Percentiles rank a stretch among this genome's conserved stretches.
phyloP scores from a whole-genome alignment of 2,113 vertebrate species.

The Austrofundulus limnaeus region DNA sequence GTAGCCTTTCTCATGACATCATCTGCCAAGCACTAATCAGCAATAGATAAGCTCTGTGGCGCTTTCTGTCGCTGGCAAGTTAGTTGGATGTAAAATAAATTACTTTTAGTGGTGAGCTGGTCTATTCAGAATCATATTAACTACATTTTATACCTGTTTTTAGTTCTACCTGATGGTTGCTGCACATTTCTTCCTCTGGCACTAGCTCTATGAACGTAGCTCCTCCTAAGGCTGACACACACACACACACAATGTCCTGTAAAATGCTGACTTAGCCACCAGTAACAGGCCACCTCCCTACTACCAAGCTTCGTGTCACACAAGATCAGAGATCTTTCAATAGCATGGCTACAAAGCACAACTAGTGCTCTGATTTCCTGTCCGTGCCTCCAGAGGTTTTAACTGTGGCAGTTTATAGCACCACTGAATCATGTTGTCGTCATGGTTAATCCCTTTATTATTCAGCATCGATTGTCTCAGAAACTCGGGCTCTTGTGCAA shows the following conservation, averaged over 20 bases:
- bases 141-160: too few relatives aligned
- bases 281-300: slow-evolving; percentile 55
- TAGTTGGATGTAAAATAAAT: too few relatives aligned
- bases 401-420: slow-evolving; percentile 52
- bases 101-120: too few relatives aligned
- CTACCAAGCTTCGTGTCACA: slow-evolving; percentile 45
- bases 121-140: too few relatives aligned
- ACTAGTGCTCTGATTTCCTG: slow-evolving; percentile 22
- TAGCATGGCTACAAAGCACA: slow-evolving; percentile 46
- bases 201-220: slow-evolving; percentile 14
- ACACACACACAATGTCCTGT: slow-evolving; percentile 5
- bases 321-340: slow-evolving; percentile 25
- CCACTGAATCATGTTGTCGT: slow-evolving; percentile 45
- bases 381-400: slow-evolving; percentile 37
- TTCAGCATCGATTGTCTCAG: slow-evolving; percentile 28
- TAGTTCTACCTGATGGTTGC: slow-evolving; percentile 3
- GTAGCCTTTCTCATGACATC: background rate
- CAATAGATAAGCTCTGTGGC: too few relatives aligned
- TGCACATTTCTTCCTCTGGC: slow-evolving; percentile 5
- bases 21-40: background rate
- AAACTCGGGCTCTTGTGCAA: slow-evolving; percentile 6
- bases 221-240: slow-evolving; percentile 30
- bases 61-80: too few relatives aligned
- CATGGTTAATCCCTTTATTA: slow-evolving; percentile 27
- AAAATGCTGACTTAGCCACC: slow-evolving; percentile 62